Conservation (phyloP, 1,140 invertebrate species). For the Popillia japonica region DNA sequence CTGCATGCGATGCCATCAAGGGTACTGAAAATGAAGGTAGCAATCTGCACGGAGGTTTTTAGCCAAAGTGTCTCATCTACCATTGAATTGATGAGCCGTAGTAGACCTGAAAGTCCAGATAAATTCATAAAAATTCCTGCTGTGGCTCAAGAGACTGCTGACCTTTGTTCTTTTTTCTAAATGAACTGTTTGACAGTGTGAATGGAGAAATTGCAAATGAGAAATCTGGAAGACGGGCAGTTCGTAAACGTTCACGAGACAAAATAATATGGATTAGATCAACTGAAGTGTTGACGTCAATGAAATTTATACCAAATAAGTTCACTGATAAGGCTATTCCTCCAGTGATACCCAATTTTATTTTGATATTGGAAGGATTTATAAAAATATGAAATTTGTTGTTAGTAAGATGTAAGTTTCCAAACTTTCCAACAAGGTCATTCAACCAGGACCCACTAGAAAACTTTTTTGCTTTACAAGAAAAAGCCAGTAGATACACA, state of each 20-base stretch:
- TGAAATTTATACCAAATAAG: no score
- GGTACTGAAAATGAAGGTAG: not conserved
- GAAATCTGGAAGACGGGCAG: no score
- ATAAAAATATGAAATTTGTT: not conserved
- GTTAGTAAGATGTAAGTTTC: not conserved
- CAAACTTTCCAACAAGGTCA: not conserved
- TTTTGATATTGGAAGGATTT: not conserved
- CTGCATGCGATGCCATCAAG: not conserved
- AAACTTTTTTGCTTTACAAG: no score
- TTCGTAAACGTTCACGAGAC: no score
- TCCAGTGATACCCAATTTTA: not conserved
- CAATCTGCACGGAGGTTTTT: not conserved
- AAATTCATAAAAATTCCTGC: not conserved
- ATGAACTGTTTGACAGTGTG: not conserved
- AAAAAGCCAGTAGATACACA: no score
- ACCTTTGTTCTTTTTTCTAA: not conserved
- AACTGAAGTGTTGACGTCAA: no score
- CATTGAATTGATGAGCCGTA: not conserved
- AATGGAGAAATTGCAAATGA: not conserved
- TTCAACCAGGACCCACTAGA: not conserved
- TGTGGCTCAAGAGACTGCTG: not conserved
- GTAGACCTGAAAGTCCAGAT: not conserved
- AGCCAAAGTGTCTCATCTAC: not conserved
- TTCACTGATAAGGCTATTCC: no score
- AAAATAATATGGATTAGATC: no score